Conservation (phyloP, 2,888 invertebrate species). For the Plebejus argus region DNA sequence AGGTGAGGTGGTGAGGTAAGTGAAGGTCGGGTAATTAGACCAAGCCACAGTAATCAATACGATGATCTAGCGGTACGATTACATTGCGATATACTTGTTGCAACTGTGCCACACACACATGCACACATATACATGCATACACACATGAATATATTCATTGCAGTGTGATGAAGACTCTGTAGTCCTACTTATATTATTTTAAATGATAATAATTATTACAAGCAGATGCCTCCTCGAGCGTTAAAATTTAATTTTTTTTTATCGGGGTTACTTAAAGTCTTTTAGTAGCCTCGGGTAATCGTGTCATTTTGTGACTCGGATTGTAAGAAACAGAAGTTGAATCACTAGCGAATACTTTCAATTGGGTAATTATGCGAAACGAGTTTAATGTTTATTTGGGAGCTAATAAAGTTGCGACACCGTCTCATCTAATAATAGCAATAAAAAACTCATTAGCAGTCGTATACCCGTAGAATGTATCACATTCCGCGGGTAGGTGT, state of each 20-base stretch:
- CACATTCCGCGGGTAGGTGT: neutral
- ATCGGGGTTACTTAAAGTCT: neutral
- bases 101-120: neutral
- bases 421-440: neutral
- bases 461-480: neutral
- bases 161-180: neutral
- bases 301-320: neutral
- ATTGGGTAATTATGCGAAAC: neutral
- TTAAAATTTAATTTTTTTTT: neutral
- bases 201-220: neutral
- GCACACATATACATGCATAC: neutral
- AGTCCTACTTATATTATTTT: neutral
- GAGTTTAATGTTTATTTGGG: neutral
- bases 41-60: conserved; percentile 26
- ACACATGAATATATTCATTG: neutral
- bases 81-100: conserved; percentile 23
- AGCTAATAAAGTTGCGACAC: neutral
- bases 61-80: conserved; percentile 24
- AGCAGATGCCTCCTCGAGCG: neutral
- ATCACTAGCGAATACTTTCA: neutral
- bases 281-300: neutral
- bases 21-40: conserved; percentile 20
- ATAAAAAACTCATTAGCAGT: neutral
- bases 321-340: neutral
- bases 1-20: conserved; percentile 33